Conservation (phyloP, 2,797 vertebrate species). For the Acipenser transmontanus region DNA sequence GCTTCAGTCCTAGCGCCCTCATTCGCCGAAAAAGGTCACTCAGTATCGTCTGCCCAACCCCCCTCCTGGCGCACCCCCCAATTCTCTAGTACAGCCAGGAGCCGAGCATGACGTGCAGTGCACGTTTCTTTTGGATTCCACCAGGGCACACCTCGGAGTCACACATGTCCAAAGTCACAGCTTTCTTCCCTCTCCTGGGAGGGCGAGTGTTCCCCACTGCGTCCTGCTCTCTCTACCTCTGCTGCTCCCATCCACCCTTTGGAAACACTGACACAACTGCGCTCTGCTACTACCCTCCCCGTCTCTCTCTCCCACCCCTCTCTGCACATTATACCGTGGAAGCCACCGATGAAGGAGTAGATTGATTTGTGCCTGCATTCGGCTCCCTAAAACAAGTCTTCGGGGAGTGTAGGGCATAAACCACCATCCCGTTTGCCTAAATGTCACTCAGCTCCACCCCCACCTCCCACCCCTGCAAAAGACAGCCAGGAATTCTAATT, state of each 20-base stretch:
- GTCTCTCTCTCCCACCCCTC: conserved; percentile 41
- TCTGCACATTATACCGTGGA: conserved; percentile 33
- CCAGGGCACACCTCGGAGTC: conserved; percentile 25
- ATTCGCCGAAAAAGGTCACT: conserved; percentile 25
- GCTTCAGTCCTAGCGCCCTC: conserved; percentile 39
- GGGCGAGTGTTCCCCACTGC: conserved; percentile 24
- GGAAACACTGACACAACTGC: conserved; percentile 25
- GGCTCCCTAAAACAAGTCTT: conserved; percentile 27
- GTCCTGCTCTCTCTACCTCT: conserved; percentile 23
- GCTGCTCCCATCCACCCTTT: conserved; percentile 16
- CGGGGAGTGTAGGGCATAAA: conserved; percentile 14
- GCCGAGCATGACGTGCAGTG: conserved; percentile 18
- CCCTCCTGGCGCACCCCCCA: conserved; percentile 50
- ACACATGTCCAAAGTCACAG: conserved; percentile 37
- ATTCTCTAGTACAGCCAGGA: conserved; percentile 25
- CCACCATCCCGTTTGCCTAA: conserved; percentile 17
- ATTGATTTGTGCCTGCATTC: conserved; percentile 35
- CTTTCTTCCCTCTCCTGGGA: conserved; percentile 16
- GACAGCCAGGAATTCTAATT: conserved; percentile 37
- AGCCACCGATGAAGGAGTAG: conserved; percentile 26
- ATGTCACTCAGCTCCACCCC: conserved; percentile 16
- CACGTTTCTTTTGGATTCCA: conserved; percentile 12
- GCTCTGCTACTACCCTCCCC: conserved; percentile 29
- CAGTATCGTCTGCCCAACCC: conserved; percentile 24
- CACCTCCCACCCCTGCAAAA: conserved; percentile 27